Evolutionary conservation across 2,797 vertebrate species (phyloP).

Genomic region (Gobionotothen gibberifrons): DNA sequence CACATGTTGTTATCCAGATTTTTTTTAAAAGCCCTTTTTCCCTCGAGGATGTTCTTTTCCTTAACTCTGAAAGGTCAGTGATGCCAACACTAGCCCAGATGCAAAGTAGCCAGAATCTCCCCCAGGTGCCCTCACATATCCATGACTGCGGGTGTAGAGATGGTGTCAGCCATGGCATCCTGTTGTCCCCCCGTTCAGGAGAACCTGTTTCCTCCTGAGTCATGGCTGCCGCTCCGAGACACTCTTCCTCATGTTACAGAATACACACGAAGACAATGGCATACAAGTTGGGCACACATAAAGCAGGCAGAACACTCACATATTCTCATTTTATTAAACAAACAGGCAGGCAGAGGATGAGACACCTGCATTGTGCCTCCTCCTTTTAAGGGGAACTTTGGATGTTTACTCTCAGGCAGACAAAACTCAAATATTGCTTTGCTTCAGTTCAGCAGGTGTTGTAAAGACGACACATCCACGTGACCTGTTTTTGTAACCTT

Average conservation of each 20-base stretch:
- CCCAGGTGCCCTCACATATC: conserved; percentile 56
- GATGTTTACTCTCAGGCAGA: conserved; percentile 9
- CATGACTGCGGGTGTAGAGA: conserved; percentile 56
- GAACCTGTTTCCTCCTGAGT: conserved; percentile 76
- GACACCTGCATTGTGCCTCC: conserved; percentile 55
- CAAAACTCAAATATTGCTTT: conserved; percentile 26
- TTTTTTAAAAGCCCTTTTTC: conserved; percentile 17
- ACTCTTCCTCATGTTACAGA: conserved; percentile 76
- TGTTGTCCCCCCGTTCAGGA: conserved; percentile 68
- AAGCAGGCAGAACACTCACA: conserved; percentile 26
- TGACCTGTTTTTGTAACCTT: conserved; percentile 63
- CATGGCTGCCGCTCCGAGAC: conserved; percentile 43
- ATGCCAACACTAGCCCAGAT: conserved; percentile 42
- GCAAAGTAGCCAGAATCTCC: conserved; percentile 40
- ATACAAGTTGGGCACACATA: conserved; percentile 28
- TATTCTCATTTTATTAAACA: conserved; percentile 40
- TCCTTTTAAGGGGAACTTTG: conserved; percentile 14
- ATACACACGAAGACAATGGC: conserved; percentile 75
- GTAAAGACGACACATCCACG: conserved; percentile 24
- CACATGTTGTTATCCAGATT: conserved; percentile 15
- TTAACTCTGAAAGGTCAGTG: conserved; percentile 52
- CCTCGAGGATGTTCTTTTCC: conserved; percentile 45
- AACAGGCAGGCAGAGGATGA: conserved; percentile 39
- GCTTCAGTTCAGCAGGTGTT: conserved; percentile 45
- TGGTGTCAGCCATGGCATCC: conserved; percentile 65